A percentile compares a stretch with the other conserved stretches of the same genome.
These are phyloP conservation scores for Phaedon cochleariae DNA, from an alignment of 2,888 invertebrate species.

Conservation along the genomic window DNA sequence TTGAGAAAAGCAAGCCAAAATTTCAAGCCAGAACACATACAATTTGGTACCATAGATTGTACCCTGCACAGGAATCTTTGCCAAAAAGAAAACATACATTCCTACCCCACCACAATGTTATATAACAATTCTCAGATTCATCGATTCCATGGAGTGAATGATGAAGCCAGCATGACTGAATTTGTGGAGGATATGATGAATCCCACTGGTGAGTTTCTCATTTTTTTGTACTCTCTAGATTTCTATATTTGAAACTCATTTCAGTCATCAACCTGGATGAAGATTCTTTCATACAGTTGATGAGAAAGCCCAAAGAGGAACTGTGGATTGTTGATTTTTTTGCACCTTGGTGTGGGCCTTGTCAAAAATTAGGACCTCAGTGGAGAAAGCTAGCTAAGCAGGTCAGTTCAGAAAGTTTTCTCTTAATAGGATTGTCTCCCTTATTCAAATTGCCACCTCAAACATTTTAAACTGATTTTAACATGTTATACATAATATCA, in stretches of 20 bases:
- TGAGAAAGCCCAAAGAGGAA: constrained; percentile 64
- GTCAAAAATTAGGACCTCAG: constrained; percentile 73
- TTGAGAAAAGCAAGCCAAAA: constrained; percentile 70
- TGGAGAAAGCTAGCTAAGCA: constrained; percentile 72
- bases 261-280: constrained; percentile 68
- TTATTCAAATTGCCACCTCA: too few relatives aligned
- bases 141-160: constrained; percentile 69
- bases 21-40: constrained; percentile 62
- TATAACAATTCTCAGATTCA: constrained; percentile 68
- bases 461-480: too few relatives aligned
- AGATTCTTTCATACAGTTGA: constrained; percentile 66
- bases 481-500: too few relatives aligned
- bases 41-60: constrained; percentile 76
- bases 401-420: constrained; percentile 44
- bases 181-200: constrained; percentile 70
- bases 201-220: constrained; percentile 62
- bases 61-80: constrained; percentile 70
- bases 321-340: constrained; percentile 77
- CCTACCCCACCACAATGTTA: constrained; percentile 75
- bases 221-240: not conserved
- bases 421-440: too few relatives aligned
- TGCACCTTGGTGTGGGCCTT: constrained; percentile 80
- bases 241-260: constrained; percentile 9
- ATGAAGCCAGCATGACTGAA: constrained; percentile 68
- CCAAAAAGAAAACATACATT: constrained; percentile 66